Conservation (phyloP, 1,140 invertebrate genomes). For the Papilio helenus region DNA sequence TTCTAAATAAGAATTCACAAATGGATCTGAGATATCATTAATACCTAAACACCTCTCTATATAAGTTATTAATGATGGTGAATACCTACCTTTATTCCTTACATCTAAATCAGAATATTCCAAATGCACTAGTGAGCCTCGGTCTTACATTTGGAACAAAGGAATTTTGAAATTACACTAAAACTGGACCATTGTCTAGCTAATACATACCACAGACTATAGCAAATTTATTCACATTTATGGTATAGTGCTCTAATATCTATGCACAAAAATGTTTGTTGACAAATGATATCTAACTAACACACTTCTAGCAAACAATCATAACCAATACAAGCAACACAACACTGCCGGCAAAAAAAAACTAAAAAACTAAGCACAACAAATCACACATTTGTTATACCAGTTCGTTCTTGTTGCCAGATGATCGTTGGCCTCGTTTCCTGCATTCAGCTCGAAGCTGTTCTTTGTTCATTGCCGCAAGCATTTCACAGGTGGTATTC, state of each 20-base stretch:
- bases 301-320: constrained; percentile 40
- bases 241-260: background rate
- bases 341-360: constrained; percentile 60
- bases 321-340: constrained; percentile 59
- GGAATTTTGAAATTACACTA: background rate
- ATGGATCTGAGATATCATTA: too few species aligned
- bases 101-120: background rate
- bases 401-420: constrained; percentile 86
- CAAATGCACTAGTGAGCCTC: too few species aligned
- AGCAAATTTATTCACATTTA: background rate
- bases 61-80: too few species aligned
- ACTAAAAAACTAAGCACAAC: constrained; percentile 61
- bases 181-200: background rate
- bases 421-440: constrained; percentile 84
- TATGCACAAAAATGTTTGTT: background rate
- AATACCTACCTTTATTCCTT: background rate
- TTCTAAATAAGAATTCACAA: too few species aligned
- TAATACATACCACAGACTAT: background rate
- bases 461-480: constrained; percentile 84
- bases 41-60: too few species aligned
- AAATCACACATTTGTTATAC: constrained; percentile 76
- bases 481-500: constrained; percentile 75
- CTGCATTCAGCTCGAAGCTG: constrained; percentile 85
- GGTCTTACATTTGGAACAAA: background rate
- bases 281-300: constrained; percentile 25